Conservation (phyloP, 1,140 invertebrate genomes). For the Anthonomus grandis region DNA sequence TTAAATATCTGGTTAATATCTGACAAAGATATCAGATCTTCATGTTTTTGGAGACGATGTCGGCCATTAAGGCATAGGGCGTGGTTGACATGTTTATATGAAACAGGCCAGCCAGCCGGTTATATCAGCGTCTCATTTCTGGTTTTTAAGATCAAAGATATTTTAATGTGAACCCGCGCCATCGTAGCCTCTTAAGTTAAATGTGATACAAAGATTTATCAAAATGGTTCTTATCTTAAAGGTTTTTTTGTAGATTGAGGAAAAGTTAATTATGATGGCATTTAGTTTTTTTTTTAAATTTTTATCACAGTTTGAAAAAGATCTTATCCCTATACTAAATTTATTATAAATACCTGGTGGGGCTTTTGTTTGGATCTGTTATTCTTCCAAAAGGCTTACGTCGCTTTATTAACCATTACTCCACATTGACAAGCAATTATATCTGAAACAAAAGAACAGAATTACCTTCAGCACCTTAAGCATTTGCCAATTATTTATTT, state of each 20-base stretch:
- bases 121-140: slow-evolving; percentile 36
- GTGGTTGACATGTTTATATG: slow-evolving; percentile 46
- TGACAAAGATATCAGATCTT: not conserved
- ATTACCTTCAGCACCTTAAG: not conserved
- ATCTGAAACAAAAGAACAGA: slow-evolving; percentile 11
- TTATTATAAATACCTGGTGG: slow-evolving; percentile 1
- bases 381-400: not conserved
- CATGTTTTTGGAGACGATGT: not conserved
- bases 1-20: not conserved
- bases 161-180: slow-evolving; percentile 38
- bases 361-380: not conserved
- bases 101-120: slow-evolving; percentile 27
- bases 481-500: not conserved
- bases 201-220: no score
- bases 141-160: slow-evolving; percentile 34
- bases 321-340: no score
- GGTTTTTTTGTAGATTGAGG: no score
- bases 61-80: slow-evolving; percentile 32
- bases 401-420: slow-evolving; percentile 2
- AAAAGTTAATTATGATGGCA: no score
- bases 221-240: no score
- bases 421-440: not conserved
- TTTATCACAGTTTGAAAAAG: no score
- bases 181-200: no score
- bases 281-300: no score